Evolutionary conservation across 2,113 vertebrate species (phyloP), one percentile per base, ranked within the genome.

Genomic region (Rhinichthys klamathensis): DNA sequence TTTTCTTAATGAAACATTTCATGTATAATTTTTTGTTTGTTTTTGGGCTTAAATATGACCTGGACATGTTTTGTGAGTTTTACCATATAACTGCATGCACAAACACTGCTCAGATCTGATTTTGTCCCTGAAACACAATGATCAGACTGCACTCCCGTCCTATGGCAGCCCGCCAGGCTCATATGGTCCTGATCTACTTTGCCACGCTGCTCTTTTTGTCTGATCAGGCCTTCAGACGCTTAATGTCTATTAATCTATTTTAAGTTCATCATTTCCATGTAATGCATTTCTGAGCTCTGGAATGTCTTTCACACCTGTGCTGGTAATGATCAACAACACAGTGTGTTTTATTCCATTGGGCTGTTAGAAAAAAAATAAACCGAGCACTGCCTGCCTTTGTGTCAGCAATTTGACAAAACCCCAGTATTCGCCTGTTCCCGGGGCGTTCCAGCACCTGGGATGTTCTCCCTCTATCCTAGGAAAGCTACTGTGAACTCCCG

Each of bases 311-410:
- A 67, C 75, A 83, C 80, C 65, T 67, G 69, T 11, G 75, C 81
- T 75, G 82, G 75, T 82, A 86, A 89, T 86, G 49, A 84, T 89
- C 72, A 82, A 65, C 85, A 72, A 65, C 85, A 72, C 15, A 30
- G 13, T 41, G 41, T 8, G n/a, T 27, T 86, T 84, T 78, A 32
- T 84, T 86, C 67, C 49, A 12, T 6, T 77, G 44, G 25, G 25
- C 25, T 54, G 81, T 75, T 70, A 1, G 3, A 84, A 58, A 13
- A 63, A n/a, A 49, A 70, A 54, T 75, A 41, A 77, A 27, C 44
- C 6, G 7, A 60, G 54, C 32, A 10, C 25, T 23, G 58, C 46
- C 25, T 23, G 58, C 46, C 13, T 54, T 49, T 54, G 38, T 80
- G 69, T 23, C 51, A 67, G 58, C 27, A 67, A 78, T 49, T 23